Conservation (phyloP, 2,888 invertebrate genomes). For the Diadegma fenestrale region DNA sequence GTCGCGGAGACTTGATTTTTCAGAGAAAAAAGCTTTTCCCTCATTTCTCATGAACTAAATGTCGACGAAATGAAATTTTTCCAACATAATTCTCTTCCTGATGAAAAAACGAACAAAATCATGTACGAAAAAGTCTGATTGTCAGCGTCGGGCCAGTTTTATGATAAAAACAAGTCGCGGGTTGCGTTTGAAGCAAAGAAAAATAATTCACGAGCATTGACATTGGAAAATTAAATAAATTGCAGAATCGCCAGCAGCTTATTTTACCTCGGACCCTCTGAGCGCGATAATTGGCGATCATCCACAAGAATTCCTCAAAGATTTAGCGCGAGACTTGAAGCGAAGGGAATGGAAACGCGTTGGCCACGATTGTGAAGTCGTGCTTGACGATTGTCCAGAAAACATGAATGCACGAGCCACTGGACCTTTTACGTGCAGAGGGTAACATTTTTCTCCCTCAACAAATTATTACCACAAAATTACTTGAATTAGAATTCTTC, state of each 20-base stretch:
- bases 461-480: too few relatives aligned
- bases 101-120: too few relatives aligned
- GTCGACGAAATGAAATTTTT: too few relatives aligned
- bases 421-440: conserved; percentile 86
- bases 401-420: conserved; percentile 83
- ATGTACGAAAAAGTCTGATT: too few relatives aligned
- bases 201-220: background rate
- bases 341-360: conserved; percentile 87
- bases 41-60: too few relatives aligned
- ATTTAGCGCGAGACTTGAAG: conserved; percentile 86
- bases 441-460: conserved; percentile 82
- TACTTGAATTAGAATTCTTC: too few relatives aligned
- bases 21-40: too few relatives aligned
- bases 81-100: too few relatives aligned
- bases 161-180: too few relatives aligned
- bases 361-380: conserved; percentile 88
- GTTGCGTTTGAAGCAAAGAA: background rate
- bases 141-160: too few relatives aligned
- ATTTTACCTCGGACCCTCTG: conserved; percentile 68
- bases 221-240: background rate
- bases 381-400: conserved; percentile 89
- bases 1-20: too few relatives aligned
- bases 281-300: conserved; percentile 75
- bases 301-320: conserved; percentile 85
- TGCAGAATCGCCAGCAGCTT: conserved; percentile 61